Percentiles rank a stretch among this genome's conserved stretches.
phyloP scores from a whole-genome alignment of 2,113 vertebrate species.

The Lepus europaeus region DNA sequence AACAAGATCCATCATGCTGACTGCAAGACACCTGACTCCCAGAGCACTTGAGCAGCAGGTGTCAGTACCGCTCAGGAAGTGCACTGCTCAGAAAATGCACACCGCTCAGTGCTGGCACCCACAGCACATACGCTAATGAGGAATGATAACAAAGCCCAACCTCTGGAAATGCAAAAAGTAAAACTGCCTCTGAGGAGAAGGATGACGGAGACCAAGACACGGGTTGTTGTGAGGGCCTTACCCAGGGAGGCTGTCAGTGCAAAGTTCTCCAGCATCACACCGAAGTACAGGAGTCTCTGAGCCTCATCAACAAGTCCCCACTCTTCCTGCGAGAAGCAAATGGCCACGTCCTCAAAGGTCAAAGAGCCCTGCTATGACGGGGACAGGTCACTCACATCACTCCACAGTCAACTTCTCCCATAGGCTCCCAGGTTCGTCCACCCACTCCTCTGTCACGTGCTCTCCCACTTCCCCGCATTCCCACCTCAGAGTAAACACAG shows the following conservation, averaged over 20 bases:
- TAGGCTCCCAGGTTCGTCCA: neutral
- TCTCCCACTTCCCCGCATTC: neutral
- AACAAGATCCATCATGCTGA: neutral
- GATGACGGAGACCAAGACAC: neutral
- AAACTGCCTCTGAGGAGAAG: neutral
- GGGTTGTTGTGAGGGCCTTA: neutral
- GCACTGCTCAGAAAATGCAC: neutral
- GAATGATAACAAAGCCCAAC: neutral
- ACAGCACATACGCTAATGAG: neutral
- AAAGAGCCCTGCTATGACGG: constrained; percentile 48
- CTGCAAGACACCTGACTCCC: neutral
- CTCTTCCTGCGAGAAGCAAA: constrained; percentile 72
- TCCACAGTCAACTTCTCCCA: neutral
- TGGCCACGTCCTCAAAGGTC: constrained; percentile 68
- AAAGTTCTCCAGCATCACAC: constrained; percentile 67
- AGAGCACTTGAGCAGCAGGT: neutral
- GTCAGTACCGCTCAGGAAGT: neutral
- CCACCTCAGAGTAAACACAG: neutral
- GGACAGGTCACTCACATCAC: neutral
- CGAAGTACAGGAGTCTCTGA: constrained; percentile 49
- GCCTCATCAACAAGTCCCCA: constrained; percentile 70
- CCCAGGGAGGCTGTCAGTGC: constrained; percentile 28
- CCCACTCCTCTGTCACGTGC: neutral
- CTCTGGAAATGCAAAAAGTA: neutral
- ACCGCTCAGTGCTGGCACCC: neutral